Percentiles rank a stretch among this genome's conserved stretches.
phyloP scores from a whole-genome alignment of 2,797 vertebrate genomes.

The Hozukius guyotensis region DNA sequence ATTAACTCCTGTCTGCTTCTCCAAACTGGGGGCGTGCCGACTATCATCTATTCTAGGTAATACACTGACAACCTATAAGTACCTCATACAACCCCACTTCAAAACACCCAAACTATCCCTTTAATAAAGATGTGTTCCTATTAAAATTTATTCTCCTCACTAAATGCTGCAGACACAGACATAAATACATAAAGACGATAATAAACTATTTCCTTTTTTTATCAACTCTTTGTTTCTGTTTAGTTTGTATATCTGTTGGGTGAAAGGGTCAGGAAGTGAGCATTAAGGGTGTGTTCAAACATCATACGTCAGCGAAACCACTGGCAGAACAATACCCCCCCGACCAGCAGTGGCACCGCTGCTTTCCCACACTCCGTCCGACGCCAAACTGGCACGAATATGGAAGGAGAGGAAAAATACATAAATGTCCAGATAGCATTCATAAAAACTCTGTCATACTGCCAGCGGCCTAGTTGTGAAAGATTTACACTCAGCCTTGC shows the following conservation, averaged over 20 bases:
- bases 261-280: slow-evolving; percentile 61
- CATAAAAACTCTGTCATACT: slow-evolving; percentile 48
- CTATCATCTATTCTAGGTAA: too few relatives aligned
- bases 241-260: slow-evolving; percentile 47
- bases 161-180: background rate
- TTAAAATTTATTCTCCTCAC: background rate
- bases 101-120: too few relatives aligned
- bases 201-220: slow-evolving; percentile 24
- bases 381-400: slow-evolving; percentile 44
- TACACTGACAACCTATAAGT: too few relatives aligned
- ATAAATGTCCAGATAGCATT: slow-evolving; percentile 62
- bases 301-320: slow-evolving; percentile 43
- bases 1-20: too few relatives aligned
- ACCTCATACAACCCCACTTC: too few relatives aligned
- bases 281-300: slow-evolving; percentile 64
- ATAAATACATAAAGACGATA: background rate
- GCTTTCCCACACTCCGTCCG: slow-evolving; percentile 72
- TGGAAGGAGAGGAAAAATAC: slow-evolving; percentile 43
- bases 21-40: too few relatives aligned
- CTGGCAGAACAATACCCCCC: slow-evolving; percentile 71
- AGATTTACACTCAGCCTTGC: slow-evolving; percentile 50
- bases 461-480: slow-evolving; percentile 47
- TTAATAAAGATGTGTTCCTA: background rate
- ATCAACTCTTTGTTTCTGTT: slow-evolving; percentile 45
- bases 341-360: slow-evolving; percentile 40